Percentiles rank a stretch among this genome's conserved stretches.
These are phyloP conservation scores for Chamaea fasciata DNA, from an alignment of 2,113 vertebrate genomes.

Conservation along the genomic window DNA sequence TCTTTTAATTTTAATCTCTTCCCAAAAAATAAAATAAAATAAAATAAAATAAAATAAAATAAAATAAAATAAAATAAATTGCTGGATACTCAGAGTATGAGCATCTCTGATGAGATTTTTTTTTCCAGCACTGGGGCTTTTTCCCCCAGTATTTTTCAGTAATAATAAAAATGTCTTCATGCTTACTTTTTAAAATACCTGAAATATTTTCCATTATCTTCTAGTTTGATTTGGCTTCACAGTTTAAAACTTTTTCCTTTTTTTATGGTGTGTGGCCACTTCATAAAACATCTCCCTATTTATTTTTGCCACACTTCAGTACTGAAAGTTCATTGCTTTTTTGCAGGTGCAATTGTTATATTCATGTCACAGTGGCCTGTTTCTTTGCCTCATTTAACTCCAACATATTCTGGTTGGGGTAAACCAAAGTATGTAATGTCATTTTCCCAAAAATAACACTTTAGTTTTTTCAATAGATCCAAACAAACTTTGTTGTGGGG, in stretches of 20 bases:
- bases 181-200: not conserved
- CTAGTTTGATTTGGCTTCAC: not conserved
- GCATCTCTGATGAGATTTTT: not conserved
- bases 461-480: not conserved
- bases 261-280: not conserved
- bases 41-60: too few species aligned
- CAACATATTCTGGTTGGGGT: not conserved
- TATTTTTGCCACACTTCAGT: not conserved
- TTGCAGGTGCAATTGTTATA: not conserved
- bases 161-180: not conserved
- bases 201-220: not conserved
- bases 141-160: not conserved
- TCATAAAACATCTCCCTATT: not conserved
- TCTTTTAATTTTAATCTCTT: not conserved
- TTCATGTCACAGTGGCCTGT: not conserved
- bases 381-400: conserved; percentile 4
- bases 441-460: not conserved
- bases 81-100: not conserved
- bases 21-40: not conserved
- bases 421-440: not conserved
- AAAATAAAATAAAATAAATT: not conserved
- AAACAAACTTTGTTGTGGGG: not conserved
- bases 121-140: not conserved
- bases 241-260: not conserved
- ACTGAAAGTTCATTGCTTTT: not conserved